Percentiles rank a stretch among this genome's conserved stretches.
Conservation (phyloP, 1,140 invertebrate genomes). For the Argopecten irradians region DNA sequence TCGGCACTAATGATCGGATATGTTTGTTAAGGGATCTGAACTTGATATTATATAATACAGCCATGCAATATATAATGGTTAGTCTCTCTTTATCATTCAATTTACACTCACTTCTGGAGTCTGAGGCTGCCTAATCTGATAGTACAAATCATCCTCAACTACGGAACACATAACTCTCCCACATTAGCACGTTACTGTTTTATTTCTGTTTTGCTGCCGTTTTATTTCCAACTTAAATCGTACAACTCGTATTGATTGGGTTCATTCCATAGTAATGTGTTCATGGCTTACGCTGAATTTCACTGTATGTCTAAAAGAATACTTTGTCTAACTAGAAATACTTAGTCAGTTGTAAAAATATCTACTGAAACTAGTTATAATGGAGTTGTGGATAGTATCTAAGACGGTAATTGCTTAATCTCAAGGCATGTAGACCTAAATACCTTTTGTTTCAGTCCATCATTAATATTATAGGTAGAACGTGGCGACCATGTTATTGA, state of each 20-base stretch:
- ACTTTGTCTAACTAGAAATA: no score
- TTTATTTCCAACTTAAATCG: not conserved
- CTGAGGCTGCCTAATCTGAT: not conserved
- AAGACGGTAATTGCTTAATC: no score
- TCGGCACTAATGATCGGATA: not conserved
- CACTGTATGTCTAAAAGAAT: not conserved
- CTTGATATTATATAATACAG: not conserved
- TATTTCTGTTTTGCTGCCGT: not conserved
- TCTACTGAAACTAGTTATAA: no score
- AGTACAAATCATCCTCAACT: not conserved
- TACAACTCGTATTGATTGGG: not conserved
- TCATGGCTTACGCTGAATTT: not conserved
- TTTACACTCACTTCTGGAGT: not conserved
- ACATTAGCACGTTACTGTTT: not conserved
- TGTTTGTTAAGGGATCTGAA: not conserved
- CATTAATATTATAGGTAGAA: no score
- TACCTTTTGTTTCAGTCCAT: no score
- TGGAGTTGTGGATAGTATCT: no score
- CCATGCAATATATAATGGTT: not conserved
- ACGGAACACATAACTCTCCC: not conserved
- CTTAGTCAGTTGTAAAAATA: no score
- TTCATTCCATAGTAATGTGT: not conserved
- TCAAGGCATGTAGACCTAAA: no score
- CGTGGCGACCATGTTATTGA: no score
- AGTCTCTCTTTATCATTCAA: not conserved